Conservation (phyloP, 35 echinoderm and acorn worm species). For the Ophiothrix spiculata region DNA sequence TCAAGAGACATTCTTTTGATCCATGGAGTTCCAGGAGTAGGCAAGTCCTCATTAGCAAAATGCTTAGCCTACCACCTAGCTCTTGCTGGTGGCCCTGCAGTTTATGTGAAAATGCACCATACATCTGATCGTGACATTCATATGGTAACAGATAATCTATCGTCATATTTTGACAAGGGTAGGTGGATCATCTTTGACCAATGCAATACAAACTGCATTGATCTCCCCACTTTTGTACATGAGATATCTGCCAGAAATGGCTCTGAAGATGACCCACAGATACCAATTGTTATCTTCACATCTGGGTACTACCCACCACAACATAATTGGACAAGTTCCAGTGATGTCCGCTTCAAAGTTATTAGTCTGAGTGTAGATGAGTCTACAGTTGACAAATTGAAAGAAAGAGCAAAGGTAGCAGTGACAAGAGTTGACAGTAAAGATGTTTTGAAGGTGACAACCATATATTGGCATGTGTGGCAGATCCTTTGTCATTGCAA, state of each 20-base stretch:
- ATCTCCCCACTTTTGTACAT: background rate
- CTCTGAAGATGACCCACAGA: background rate
- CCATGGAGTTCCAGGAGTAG: background rate
- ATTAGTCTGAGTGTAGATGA: background rate
- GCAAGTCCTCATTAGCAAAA: background rate
- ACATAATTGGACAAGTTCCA: background rate
- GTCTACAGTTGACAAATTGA: background rate
- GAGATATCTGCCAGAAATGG: background rate
- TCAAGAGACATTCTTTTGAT: background rate
- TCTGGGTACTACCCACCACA: background rate
- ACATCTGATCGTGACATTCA: background rate
- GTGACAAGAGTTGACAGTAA: background rate
- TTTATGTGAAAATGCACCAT: background rate
- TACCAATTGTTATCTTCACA: background rate
- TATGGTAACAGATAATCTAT: background rate
- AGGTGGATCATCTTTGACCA: background rate
- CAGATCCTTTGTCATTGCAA: background rate
- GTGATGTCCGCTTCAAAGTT: background rate
- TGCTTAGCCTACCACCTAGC: background rate
- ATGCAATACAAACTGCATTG: background rate
- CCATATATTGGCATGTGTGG: background rate
- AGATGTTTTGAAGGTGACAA: background rate
- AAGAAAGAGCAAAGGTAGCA: background rate
- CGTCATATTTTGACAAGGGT: background rate
- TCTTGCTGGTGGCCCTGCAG: background rate